These are phyloP conservation scores for Parasteatoda lunata DNA, from an alignment of 2,888 invertebrate genomes.

Conservation along the genomic window DNA sequence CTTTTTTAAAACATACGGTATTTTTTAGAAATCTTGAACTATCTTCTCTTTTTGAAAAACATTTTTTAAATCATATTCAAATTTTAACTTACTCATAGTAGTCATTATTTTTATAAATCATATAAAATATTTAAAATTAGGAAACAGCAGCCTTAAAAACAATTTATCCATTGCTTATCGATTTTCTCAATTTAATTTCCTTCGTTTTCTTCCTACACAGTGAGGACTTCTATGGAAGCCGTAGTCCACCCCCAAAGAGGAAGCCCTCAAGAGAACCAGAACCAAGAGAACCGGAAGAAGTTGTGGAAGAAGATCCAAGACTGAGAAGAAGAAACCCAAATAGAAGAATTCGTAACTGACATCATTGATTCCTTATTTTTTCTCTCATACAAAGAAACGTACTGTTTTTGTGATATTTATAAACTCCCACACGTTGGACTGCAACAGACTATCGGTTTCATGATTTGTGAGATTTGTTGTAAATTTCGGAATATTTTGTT, in stretches of 20 bases:
- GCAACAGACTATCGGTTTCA: no score
- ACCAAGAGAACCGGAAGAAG: conserved; percentile 23
- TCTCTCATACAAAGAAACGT: not conserved
- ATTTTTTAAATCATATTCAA: no score
- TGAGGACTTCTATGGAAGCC: conserved; percentile 51
- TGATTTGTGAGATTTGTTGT: no score
- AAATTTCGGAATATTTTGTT: not conserved
- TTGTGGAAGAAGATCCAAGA: conserved; percentile 28
- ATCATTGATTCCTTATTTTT: not conserved
- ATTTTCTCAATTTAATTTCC: not conserved
- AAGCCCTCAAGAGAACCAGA: conserved; percentile 43
- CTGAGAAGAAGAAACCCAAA: conserved; percentile 40
- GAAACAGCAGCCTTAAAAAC: no score
- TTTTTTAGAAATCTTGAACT: no score
- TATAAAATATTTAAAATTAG: no score
- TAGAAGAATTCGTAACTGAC: conserved; percentile 32
- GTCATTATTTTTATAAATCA: no score
- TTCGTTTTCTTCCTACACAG: conserved; percentile 7
- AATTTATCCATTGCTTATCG: not conserved
- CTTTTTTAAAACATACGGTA: no score
- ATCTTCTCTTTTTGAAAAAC: no score
- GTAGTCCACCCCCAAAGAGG: conserved; percentile 30
- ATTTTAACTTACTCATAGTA: no score
- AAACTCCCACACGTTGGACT: no score
- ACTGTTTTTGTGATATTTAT: not conserved